These are phyloP conservation scores for Leptopilina myrica DNA, from an alignment of 2,888 invertebrate genomes.

Conservation along the genomic window DNA sequence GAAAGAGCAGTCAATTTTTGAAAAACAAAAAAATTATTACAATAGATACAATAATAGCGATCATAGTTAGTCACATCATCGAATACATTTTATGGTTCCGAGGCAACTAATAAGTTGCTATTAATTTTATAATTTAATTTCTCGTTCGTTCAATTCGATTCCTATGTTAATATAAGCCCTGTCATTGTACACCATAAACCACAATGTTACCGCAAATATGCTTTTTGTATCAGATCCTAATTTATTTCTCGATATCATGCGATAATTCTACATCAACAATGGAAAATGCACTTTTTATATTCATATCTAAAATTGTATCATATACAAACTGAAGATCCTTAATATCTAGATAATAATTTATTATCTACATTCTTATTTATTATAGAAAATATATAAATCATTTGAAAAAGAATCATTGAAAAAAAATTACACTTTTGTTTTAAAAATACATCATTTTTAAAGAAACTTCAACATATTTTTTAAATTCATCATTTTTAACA, in stretches of 20 bases:
- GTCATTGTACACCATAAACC: not conserved
- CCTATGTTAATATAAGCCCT: not conserved
- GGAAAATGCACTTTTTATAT: not conserved
- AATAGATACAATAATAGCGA: not conserved
- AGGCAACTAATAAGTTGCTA: constrained; percentile 14
- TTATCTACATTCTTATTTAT: too few relatives aligned
- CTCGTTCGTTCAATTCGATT: not conserved
- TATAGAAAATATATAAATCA: too few relatives aligned
- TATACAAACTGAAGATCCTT: too few relatives aligned
- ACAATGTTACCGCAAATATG: not conserved
- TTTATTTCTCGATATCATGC: constrained; percentile 2
- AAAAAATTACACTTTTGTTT: too few relatives aligned
- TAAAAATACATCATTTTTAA: too few relatives aligned
- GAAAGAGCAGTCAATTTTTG: not conserved
- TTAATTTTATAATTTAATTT: constrained; percentile 38
- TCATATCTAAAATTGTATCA: not conserved
- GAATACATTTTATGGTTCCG: constrained; percentile 1
- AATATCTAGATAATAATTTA: too few relatives aligned
- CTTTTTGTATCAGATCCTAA: not conserved
- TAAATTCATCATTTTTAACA: too few relatives aligned
- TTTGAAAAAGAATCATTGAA: too few relatives aligned
- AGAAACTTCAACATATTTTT: too few relatives aligned
- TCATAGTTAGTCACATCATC: constrained; percentile 37
- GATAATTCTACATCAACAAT: not conserved
- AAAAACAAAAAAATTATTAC: not conserved